phyloP scores from a whole-genome alignment of 2,888 invertebrate species.

The Leuctra nigra region DNA sequence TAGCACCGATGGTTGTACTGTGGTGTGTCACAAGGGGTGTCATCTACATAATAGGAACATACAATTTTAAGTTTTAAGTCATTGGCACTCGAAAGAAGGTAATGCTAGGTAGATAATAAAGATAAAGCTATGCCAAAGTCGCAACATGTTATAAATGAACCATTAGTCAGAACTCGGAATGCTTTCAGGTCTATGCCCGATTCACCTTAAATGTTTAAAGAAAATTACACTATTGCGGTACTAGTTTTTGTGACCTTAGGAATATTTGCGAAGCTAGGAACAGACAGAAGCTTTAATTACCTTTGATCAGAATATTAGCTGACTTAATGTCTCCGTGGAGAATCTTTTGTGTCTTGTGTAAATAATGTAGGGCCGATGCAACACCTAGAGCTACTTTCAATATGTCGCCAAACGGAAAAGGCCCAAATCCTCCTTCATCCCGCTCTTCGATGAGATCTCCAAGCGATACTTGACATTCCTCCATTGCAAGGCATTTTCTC shows the following conservation, averaged over 20 bases:
- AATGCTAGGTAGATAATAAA: too few relatives aligned
- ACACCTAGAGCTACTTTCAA: conserved; percentile 60
- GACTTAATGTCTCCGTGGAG: conserved; percentile 83
- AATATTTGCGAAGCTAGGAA: too few relatives aligned
- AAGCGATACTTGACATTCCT: conserved; percentile 64
- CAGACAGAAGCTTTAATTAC: too few relatives aligned
- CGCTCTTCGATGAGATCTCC: conserved; percentile 68
- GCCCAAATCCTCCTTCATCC: conserved; percentile 48
- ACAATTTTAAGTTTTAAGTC: too few relatives aligned
- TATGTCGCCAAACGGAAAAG: conserved; percentile 56
- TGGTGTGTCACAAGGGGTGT: too few relatives aligned
- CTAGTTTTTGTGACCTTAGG: not conserved
- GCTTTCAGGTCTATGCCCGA: not conserved
- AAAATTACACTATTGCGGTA: too few relatives aligned
- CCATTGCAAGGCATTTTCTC: conserved; percentile 65
- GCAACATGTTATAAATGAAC: not conserved
- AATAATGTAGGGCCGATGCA: conserved; percentile 64
- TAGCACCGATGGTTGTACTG: too few relatives aligned
- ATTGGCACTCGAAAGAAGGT: too few relatives aligned
- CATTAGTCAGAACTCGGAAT: too few relatives aligned
- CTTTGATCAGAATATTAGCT: conserved; percentile 68
- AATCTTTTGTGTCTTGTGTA: conserved; percentile 63
- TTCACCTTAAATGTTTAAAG: too few relatives aligned
- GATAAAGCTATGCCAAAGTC: too few relatives aligned
- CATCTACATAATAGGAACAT: too few relatives aligned